A percentile compares a stretch with the other conserved stretches of the same genome.
phyloP scores from a whole-genome alignment of 2,888 invertebrate species.

The Noctua comes region DNA sequence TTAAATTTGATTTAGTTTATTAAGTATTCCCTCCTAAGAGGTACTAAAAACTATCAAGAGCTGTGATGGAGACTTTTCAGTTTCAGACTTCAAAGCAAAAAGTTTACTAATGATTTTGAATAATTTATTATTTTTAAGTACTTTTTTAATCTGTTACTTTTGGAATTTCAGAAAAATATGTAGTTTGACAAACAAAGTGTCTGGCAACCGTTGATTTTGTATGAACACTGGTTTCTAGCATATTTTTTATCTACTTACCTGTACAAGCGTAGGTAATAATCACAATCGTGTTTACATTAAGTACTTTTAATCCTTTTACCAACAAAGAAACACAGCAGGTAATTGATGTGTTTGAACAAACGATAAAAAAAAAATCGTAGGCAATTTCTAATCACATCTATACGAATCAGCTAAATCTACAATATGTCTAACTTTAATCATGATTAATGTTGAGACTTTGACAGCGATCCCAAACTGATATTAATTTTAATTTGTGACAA shows the following conservation, averaged over 20 bases:
- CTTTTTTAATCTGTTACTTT: background rate
- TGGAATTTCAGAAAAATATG: background rate
- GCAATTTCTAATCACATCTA: background rate
- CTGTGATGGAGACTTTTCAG: conserved; percentile 16
- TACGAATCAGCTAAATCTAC: conserved; percentile 43
- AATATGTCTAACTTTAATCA: conserved; percentile 56
- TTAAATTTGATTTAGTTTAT: conserved; percentile 46
- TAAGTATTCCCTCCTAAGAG: conserved; percentile 25
- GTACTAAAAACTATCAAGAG: conserved; percentile 16
- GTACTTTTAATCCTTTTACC: no score
- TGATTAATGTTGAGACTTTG: conserved; percentile 63
- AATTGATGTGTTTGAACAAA: background rate
- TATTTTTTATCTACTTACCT: background rate
- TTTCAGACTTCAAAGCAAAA: conserved; percentile 35
- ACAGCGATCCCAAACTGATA: conserved; percentile 56
- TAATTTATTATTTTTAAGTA: conserved; percentile 24
- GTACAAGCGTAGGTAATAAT: no score
- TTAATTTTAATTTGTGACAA: conserved; percentile 65
- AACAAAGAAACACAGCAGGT: no score
- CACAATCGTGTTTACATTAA: no score
- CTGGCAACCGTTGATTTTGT: background rate
- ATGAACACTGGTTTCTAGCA: background rate
- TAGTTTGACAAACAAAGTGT: background rate
- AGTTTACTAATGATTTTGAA: conserved; percentile 20
- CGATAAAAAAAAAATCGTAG: background rate